Evolutionary conservation across 2,888 invertebrate genomes (phyloP).

Genomic region (Pachymerium ferrugineum): DNA sequence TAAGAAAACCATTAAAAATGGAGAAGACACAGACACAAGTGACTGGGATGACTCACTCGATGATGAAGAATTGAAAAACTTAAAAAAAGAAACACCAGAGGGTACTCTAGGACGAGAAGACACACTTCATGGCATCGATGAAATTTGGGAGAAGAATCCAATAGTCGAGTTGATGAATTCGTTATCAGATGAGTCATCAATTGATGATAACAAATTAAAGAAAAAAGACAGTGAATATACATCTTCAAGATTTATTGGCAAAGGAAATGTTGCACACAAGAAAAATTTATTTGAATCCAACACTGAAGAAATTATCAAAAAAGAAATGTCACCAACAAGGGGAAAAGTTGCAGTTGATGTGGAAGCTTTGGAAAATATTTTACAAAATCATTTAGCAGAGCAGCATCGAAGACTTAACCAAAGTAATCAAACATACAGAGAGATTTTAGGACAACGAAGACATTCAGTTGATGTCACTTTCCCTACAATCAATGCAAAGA

Average conservation of each 20-base stretch:
- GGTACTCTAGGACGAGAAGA: conserved; percentile 42
- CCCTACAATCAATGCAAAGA: background rate
- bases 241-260: background rate
- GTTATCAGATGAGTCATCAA: background rate
- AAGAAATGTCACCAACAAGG: no score
- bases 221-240: background rate
- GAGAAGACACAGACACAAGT: background rate
- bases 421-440: background rate
- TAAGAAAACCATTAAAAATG: background rate
- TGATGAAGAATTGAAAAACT: background rate
- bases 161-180: background rate
- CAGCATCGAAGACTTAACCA: background rate
- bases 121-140: conserved; percentile 41
- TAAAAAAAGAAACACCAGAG: background rate
- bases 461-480: background rate
- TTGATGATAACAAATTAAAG: background rate
- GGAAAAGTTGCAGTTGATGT: background rate
- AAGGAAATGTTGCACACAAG: background rate
- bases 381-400: background rate
- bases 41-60: background rate
- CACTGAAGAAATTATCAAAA: no score
- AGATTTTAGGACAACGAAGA: background rate
- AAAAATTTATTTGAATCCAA: background rate
- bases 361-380: background rate
- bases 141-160: conserved; percentile 42